A percentile compares a stretch with the other conserved stretches of the same genome.
These are phyloP conservation scores for Montipora efflorescens DNA, from an alignment of 64 coral and sea anemone species.

Conservation along the genomic window DNA sequence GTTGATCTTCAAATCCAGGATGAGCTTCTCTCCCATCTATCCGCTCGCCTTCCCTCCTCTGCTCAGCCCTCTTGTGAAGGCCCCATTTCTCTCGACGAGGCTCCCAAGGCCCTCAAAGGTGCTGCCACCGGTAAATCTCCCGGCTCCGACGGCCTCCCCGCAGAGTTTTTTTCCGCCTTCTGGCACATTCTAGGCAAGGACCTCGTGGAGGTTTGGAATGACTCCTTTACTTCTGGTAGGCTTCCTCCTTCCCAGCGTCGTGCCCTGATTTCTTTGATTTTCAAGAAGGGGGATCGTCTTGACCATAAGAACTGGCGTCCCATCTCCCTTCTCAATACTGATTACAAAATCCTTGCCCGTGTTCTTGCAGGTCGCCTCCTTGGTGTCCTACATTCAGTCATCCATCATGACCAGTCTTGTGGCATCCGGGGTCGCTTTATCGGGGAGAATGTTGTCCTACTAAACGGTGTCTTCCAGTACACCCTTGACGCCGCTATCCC, in stretches of 20 bases:
- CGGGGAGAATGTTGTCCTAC: conserved; percentile 18
- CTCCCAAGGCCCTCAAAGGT: neutral
- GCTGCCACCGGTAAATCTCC: conserved; percentile 9
- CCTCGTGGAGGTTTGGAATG: conserved; percentile 45
- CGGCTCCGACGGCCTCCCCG: conserved; percentile 32
- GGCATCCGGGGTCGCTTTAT: conserved; percentile 35
- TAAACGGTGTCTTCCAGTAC: neutral
- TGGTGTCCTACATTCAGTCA: neutral
- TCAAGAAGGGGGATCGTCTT: conserved; percentile 26
- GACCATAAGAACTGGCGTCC: conserved; percentile 6
- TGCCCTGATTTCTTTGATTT: neutral
- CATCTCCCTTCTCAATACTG: neutral
- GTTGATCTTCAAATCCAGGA: neutral
- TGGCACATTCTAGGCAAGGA: conserved; percentile 9
- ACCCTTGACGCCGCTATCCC: too few species aligned
- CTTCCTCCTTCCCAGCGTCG: neutral
- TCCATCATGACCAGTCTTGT: conserved; percentile 40
- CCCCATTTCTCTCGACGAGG: neutral
- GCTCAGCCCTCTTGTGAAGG: conserved; percentile 24
- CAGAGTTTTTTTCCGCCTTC: conserved; percentile 47
- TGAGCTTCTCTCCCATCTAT: neutral
- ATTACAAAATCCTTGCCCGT: conserved; percentile 10
- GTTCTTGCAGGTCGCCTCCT: neutral
- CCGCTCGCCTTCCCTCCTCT: neutral
- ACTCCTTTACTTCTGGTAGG: neutral